Evolutionary conservation across 2,888 invertebrate species (phyloP).

Genomic region (Leptopilina syphax): DNA sequence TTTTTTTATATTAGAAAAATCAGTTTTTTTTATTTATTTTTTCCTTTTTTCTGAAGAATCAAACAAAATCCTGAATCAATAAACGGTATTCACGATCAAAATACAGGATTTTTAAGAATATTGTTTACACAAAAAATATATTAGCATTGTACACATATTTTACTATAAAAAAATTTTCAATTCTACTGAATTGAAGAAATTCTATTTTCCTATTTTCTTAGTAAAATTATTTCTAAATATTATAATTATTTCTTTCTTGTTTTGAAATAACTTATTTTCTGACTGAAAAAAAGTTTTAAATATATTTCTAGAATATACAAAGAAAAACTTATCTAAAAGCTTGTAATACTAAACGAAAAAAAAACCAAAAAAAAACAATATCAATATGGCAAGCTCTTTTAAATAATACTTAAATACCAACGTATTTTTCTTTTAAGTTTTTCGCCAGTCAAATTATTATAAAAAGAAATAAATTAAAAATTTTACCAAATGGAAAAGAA

Average conservation of each 20-base stretch:
- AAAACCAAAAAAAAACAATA: neutral
- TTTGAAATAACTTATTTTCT: neutral
- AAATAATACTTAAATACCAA: neutral
- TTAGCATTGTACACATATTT: slow-evolving; percentile 39
- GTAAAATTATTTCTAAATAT: no score
- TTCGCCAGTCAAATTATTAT: neutral
- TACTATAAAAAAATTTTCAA: neutral
- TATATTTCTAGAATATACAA: slow-evolving; percentile 1
- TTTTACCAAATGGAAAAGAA: neutral
- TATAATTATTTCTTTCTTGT: no score
- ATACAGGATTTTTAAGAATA: slow-evolving; percentile 19
- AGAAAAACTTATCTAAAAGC: neutral
- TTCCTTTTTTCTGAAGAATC: slow-evolving; percentile 9
- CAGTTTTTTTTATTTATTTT: neutral
- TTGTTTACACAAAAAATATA: slow-evolving; percentile 34
- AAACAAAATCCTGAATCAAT: slow-evolving; percentile 21
- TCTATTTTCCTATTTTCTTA: no score
- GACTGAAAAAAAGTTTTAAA: neutral
- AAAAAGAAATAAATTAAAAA: neutral
- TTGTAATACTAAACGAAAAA: neutral
- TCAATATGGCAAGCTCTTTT: slow-evolving; percentile 13
- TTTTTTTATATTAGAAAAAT: neutral
- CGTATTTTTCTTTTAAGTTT: neutral
- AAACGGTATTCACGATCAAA: neutral
- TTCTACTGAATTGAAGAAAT: neutral